Evolutionary conservation across 1,140 invertebrate species (phyloP).

Genomic region (Drosophila bocki): DNA sequence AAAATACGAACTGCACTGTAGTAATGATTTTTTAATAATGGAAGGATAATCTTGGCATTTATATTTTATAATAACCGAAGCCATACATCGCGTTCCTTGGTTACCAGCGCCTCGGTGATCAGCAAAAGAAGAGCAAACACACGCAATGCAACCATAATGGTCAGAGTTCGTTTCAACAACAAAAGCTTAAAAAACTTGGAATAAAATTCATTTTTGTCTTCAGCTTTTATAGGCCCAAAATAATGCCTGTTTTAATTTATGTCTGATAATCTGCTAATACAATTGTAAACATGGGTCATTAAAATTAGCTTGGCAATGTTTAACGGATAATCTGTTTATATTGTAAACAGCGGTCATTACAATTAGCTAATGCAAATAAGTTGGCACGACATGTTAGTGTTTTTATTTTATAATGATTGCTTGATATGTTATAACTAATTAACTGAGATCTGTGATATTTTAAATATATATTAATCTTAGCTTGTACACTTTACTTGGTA

Average conservation of each 20-base stretch:
- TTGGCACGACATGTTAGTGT: no score
- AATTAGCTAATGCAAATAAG: neutral
- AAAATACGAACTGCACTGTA: neutral
- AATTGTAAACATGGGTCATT: neutral
- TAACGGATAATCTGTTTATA: neutral
- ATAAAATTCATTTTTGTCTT: neutral
- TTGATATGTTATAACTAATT: neutral
- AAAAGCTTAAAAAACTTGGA: neutral
- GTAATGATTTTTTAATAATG: no score
- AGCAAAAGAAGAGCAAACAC: neutral
- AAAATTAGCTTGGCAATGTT: neutral
- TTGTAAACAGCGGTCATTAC: no score
- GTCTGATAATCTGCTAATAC: no score
- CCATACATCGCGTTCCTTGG: no score
- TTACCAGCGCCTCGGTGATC: neutral
- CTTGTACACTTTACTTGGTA: neutral
- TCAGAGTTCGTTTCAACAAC: neutral
- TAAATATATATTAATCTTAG: neutral
- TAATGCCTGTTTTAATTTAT: neutral
- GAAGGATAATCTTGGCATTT: no score
- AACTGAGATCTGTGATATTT: neutral
- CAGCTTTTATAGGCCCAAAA: neutral
- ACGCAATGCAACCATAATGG: neutral
- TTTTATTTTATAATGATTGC: neutral
- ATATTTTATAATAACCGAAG: neutral